Conservation (phyloP, 53 echinoderm and acorn worm species). For the Antedon mediterranea region DNA sequence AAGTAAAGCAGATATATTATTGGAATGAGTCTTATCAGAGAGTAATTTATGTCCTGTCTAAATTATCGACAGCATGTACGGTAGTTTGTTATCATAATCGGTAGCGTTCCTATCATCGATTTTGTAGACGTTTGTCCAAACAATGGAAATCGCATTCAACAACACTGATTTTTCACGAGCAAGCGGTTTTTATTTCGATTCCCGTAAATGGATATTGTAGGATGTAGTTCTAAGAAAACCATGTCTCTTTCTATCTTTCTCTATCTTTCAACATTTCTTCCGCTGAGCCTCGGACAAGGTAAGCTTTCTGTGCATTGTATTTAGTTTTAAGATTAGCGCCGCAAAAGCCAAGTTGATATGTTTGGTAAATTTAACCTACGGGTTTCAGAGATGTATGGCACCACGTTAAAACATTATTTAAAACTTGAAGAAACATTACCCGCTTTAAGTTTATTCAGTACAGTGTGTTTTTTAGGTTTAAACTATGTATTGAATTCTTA, state of each 20-base stretch:
- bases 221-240: not conserved
- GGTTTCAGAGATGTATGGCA: too few species aligned
- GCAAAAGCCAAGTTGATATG: not conserved
- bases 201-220: not conserved
- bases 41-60: not conserved
- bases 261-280: not conserved
- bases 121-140: not conserved
- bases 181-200: not conserved
- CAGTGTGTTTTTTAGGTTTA: too few species aligned
- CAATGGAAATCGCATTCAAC: not conserved
- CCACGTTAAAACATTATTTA: too few species aligned
- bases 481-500: too few species aligned
- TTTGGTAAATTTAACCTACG: not conserved
- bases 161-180: not conserved
- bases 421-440: too few species aligned
- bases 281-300: not conserved
- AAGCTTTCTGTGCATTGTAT: not conserved
- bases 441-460: too few species aligned
- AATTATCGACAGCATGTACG: not conserved
- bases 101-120: not conserved
- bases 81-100: slow-evolving; percentile 1
- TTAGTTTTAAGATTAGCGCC: not conserved
- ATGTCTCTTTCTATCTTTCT: not conserved
- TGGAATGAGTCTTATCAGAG: not conserved
- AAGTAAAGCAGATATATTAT: not conserved